Base-by-base conservation (phyloP, 2,888 invertebrate species). In the Xylophagus ater region DNA sequence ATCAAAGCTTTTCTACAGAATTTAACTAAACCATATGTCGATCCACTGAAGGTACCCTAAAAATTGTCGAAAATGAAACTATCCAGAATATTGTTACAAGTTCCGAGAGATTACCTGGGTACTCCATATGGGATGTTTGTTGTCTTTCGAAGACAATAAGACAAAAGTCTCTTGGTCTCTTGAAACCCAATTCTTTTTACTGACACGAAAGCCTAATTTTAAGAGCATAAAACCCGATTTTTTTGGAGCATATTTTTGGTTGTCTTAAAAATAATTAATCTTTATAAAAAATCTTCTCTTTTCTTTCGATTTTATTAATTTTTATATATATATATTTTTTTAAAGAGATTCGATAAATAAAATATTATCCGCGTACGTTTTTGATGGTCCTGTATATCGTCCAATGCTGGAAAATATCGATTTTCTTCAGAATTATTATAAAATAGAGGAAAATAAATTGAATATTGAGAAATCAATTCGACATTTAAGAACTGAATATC, bases 351-450 rank as follows among this genome's bases (percentile, higher is more conserved):
- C 46, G 6, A 37, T 57, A 38, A 58, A 58, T 37, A 40, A 45
- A 8, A 46, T 50, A 12, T 47, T 62, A 4, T 40, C 45, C 2
- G 52, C 56, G 1, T 55, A 55, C 42, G 55, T 65, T 10, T 61
- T 54, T 34, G 56, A 64, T 43, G 58, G 65, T 14, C 62, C 64
- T 1, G 47, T 59, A 7, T 53, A 56, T 26, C 37, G 49, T 23
- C 63, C 63, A 9, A 53, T 59, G 52, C 53, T 63, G 17, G 55
- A 59, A 36, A 53, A 55, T 42, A 48, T 55, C 1, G 46, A 49
- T 3, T 55, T 56, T 43, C 43, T 61, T 13, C 50, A 49, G 19
- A 52, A 51, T 6, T 56, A 59, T 26, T 57, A 52, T 12, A 53
- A 58, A 39, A 51, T 51, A 1, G 48, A 48, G 36, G 49, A 48